Base-by-base conservation (phyloP, 2,888 invertebrate genomes). In the Meloe dianella region DNA sequence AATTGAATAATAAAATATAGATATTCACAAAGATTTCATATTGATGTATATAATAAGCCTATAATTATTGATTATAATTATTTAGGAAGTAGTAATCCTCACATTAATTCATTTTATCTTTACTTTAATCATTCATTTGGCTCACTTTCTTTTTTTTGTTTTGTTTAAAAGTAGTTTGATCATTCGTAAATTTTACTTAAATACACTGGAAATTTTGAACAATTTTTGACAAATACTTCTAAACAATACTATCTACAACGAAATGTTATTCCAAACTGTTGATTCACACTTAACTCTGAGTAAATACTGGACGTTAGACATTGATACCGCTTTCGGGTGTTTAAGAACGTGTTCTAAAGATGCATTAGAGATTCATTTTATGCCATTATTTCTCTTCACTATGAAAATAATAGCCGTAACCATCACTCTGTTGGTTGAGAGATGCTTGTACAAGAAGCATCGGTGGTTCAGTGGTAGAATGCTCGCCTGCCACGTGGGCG, bases 401-500 rank as follows among this genome's bases (percentile, higher is more conserved):
- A 10, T 32, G 3, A 32, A 32, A 32, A 10, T 32, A 8, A 32
- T 32, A n/a, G 32, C 32, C 9, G 7, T 32, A 2, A 32, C 7
- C 32, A 10, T 32, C 32, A 10, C 32, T 32, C 32, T 41, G 5
- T 0, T 41, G 5, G 7, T 17, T 12, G 5, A 7, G 6, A 17
- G 41, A 41, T 54, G 3, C 6, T 24, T 24, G 3, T 14, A 12
- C 24, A 54, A 54, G 24, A 64, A 77, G 82, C 82, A 83, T 83
- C 82, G 83, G 81, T 82, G 83, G 83, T 83, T 83, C 83, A 83
- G 81, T 83, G 82, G 83, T 83, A 83, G 83, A 83, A 83, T 83
- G 83, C 83, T 83, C 83, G 83, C 82, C 84, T 84, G 83, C 83
- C 83, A 83, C 82, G 82, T 82, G 82, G 82, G 83, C 83, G 83